These are phyloP conservation scores for Montifringilla adamsi DNA, from an alignment of 2,113 vertebrate species.

Conservation along the genomic window DNA sequence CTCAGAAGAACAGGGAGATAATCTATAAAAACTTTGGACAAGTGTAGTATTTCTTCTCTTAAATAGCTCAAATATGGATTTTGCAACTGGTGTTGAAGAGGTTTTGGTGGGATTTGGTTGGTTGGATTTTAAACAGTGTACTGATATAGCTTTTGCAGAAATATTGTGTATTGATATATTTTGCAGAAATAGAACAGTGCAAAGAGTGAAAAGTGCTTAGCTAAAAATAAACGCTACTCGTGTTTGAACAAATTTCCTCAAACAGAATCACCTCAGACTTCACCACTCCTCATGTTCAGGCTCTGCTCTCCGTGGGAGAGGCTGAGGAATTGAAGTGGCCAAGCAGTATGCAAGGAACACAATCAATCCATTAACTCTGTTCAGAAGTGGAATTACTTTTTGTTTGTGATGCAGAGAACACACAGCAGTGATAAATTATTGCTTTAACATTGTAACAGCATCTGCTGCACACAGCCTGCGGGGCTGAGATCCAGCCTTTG, in stretches of 20 bases:
- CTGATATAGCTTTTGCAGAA: not conserved
- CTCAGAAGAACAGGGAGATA: not conserved
- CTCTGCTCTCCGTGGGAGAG: not conserved
- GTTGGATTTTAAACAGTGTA: not conserved
- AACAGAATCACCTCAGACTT: not conserved
- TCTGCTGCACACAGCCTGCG: constrained; percentile 20
- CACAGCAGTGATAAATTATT: constrained; percentile 27
- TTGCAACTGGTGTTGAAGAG: not conserved
- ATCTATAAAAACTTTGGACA: not conserved
- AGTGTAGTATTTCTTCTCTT: not conserved
- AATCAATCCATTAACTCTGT: not conserved
- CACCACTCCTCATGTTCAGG: not conserved
- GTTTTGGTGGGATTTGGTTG: not conserved
- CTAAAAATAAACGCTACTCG: not conserved
- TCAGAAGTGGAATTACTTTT: not conserved
- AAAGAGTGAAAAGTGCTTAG: not conserved
- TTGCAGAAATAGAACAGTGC: not conserved
- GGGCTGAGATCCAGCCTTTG: not conserved
- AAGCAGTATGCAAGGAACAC: not conserved
- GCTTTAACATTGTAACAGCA: not conserved
- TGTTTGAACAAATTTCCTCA: not conserved
- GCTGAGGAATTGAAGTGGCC: not conserved
- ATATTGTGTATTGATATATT: not conserved
- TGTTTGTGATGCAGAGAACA: not conserved
- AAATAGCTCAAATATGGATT: not conserved